Evolutionary conservation across 1,140 invertebrate species (phyloP).

Genomic region (Neoseiulus cucumeris): DNA sequence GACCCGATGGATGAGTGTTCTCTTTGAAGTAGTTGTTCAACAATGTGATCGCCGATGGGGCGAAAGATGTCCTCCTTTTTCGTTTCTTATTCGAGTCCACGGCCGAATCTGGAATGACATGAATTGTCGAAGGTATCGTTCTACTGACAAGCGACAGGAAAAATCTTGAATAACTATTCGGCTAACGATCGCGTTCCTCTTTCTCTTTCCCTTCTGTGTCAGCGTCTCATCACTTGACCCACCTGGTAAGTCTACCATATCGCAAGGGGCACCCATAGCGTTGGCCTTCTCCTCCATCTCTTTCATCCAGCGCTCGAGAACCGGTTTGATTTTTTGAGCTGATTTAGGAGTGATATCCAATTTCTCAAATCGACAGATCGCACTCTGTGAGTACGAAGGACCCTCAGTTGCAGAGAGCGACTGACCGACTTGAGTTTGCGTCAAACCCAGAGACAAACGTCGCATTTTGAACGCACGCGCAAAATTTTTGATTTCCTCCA

Average conservation of each 20-base stretch:
- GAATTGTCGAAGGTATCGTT: constrained; percentile 7
- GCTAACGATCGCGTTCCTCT: no score
- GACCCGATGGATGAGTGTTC: constrained; percentile 92
- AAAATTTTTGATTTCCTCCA: constrained; percentile 95
- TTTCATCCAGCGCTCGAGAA: constrained; percentile 92
- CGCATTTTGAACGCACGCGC: constrained; percentile 89
- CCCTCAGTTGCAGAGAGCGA: constrained; percentile 85
- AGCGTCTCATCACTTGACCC: neutral
- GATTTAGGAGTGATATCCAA: constrained; percentile 97
- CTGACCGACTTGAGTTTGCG: constrained; percentile 87
- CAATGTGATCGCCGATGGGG: constrained; percentile 78
- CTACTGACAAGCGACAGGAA: no score
- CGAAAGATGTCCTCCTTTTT: constrained; percentile 86
- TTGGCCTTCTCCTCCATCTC: constrained; percentile 80
- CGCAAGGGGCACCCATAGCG: constrained; percentile 15
- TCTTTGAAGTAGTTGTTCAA: constrained; percentile 85
- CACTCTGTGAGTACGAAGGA: constrained; percentile 91
- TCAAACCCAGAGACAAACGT: constrained; percentile 71
- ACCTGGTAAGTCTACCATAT: constrained; percentile 17
- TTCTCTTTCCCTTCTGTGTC: no score
- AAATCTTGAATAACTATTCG: no score
- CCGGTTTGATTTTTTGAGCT: constrained; percentile 96
- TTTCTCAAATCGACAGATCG: constrained; percentile 99
- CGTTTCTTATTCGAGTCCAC: constrained; percentile 78
- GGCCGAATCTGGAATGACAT: constrained; percentile 44